Evolutionary conservation across 2,113 vertebrate genomes (phyloP).

Genomic region (Felis catus): DNA sequence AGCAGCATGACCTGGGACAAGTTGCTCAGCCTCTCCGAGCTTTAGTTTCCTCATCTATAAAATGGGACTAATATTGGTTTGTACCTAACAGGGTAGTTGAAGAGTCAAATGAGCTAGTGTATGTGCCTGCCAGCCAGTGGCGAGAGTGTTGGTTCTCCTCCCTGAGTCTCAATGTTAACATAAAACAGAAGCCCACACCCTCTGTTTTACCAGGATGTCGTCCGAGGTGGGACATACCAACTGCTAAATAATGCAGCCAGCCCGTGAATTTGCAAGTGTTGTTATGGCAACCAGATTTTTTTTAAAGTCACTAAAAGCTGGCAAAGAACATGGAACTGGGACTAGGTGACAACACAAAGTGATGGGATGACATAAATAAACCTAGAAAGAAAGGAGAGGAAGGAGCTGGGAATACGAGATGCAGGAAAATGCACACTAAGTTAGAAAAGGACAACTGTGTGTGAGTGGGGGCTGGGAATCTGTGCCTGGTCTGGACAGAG

Average conservation of each 20-base stretch:
- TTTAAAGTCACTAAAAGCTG: constrained; percentile 57
- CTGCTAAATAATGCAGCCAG: constrained; percentile 45
- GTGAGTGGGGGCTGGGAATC: not conserved
- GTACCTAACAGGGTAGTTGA: not conserved
- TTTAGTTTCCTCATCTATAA: not conserved
- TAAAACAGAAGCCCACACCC: not conserved
- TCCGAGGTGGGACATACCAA: constrained; percentile 46
- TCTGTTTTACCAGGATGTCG: not conserved
- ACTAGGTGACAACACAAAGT: constrained; percentile 51
- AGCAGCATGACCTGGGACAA: not conserved
- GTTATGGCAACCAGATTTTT: constrained; percentile 70
- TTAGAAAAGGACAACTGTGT: not conserved
- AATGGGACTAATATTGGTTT: not conserved
- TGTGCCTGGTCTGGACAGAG: not conserved
- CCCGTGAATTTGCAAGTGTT: constrained; percentile 34
- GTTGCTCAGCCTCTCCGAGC: not conserved
- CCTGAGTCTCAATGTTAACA: not conserved
- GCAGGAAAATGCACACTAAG: not conserved
- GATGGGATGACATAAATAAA: constrained; percentile 47
- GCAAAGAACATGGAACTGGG: not conserved
- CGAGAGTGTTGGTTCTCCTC: not conserved
- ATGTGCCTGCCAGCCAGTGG: not conserved
- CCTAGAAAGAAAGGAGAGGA: constrained; percentile 11
- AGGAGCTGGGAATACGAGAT: not conserved
- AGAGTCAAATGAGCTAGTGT: not conserved